Evolutionary conservation across 2,113 vertebrate genomes (phyloP), one percentile per base, ranked within the genome.

Genomic region (zebrafish (Danio rerio)): DNA sequence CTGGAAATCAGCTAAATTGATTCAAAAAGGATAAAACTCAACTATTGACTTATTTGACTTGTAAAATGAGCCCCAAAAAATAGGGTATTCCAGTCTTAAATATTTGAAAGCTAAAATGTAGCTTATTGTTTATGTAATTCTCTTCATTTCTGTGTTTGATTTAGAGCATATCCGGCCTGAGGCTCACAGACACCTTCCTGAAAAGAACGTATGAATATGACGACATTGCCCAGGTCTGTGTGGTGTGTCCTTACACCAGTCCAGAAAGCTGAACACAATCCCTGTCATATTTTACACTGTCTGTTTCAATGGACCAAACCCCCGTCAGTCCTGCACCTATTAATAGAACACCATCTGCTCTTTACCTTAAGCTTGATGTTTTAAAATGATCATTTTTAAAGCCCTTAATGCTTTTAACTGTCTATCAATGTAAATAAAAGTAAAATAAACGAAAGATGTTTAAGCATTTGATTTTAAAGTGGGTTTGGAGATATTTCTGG

Each of bases 191-290:
- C 81, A 98, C 96, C 0, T 99, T 99, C 91, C 91, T 99, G 92
- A 99, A 99, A 93, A 96, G 98, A 91, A 99, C 98, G 0, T 99
- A 99, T 0, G 98, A 99, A 63, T 99, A 99, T 0, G 98, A 99
- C 59, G 98, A 99, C 90, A 96, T 99, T 1, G 98, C 97, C 43
- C 98, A 99, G 89, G 98, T 99, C 87, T 99, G 96, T 84, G 98
- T 99, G 81, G 94, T 99, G 84, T 96, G 96, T 79, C 97, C 97
- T 3, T 95, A 93, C 83, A 87, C 91, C 61, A 92, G 93, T 87
- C 91, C 93, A 12, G 94, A 95, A 90, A 92, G 88, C 87, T 97
- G 89, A 95, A 88, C 18, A 7, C 49, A 7, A 11, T 52, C 65
- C 61, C 63, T 80, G 55, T 85, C 59, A 18, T 79, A 78, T 52